These are phyloP conservation scores for Yponomeuta sedellus DNA, from an alignment of 2,888 invertebrate species.

Conservation along the genomic window DNA sequence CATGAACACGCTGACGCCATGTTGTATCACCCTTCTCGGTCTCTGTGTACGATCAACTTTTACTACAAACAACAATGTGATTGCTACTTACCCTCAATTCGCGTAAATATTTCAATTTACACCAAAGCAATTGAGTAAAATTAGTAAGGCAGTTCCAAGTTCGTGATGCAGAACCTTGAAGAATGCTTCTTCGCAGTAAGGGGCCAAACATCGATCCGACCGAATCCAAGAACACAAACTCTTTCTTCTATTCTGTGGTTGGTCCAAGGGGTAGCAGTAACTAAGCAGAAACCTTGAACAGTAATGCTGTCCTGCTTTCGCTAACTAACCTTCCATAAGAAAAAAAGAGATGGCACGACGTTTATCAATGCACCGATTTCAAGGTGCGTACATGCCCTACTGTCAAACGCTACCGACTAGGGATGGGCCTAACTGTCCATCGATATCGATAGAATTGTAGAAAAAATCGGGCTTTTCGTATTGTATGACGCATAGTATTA, in stretches of 20 bases:
- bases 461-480: too few species aligned
- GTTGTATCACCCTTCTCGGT: slow-evolving; percentile 36
- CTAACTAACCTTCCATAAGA: too few species aligned
- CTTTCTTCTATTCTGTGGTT: slow-evolving; percentile 32
- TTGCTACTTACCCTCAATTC: slow-evolving; percentile 67
- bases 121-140: slow-evolving; percentile 78
- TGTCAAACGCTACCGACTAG: too few species aligned
- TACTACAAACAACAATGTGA: not conserved
- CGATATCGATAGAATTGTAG: too few species aligned
- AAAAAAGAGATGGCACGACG: too few species aligned
- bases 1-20: slow-evolving; percentile 70
- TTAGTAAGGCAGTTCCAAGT: slow-evolving; percentile 82
- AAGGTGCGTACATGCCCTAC: too few species aligned
- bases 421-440: too few species aligned
- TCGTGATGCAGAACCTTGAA: slow-evolving; percentile 81
- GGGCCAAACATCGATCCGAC: slow-evolving; percentile 84
- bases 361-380: too few species aligned
- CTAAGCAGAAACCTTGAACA: too few species aligned
- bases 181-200: slow-evolving; percentile 78
- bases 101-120: slow-evolving; percentile 75
- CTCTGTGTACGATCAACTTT: not conserved
- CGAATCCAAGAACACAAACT: slow-evolving; percentile 63
- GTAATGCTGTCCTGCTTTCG: too few species aligned
- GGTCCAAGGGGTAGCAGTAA: too few species aligned
- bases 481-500: too few species aligned